These are phyloP conservation scores for Platysternon megacephalum DNA, from an alignment of 2,113 vertebrate species.

Conservation along the genomic window DNA sequence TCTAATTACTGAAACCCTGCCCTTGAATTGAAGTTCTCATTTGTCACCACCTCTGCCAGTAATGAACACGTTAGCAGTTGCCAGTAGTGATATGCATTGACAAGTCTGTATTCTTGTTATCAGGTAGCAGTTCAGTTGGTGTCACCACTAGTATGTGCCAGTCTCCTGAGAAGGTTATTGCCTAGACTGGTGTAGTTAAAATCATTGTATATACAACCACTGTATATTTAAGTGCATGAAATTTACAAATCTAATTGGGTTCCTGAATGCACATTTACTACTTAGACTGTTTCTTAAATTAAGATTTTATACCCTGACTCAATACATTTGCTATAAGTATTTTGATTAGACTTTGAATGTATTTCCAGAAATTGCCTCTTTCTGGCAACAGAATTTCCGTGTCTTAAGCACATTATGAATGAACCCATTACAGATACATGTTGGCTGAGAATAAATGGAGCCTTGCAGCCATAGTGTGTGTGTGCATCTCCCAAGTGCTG, in stretches of 20 bases:
- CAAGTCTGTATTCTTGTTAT: neutral
- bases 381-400: neutral
- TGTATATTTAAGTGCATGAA: neutral
- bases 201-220: neutral
- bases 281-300: neutral
- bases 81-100: neutral
- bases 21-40: neutral
- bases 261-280: neutral
- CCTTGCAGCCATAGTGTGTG: neutral
- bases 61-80: fast-evolving
- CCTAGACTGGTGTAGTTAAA: neutral
- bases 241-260: neutral
- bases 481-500: neutral
- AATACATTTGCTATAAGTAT: neutral
- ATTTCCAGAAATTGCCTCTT: neutral
- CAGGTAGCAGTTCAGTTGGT: neutral
- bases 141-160: neutral
- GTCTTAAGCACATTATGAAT: neutral
- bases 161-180: neutral
- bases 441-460: neutral
- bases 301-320: neutral
- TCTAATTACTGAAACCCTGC: neutral
- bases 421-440: neutral
- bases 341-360: neutral
- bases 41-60: slow-evolving; percentile 44